Percentiles rank a stretch among this genome's conserved stretches.
Evolutionary conservation across 2,888 invertebrate species (phyloP).

Genomic region (Agrotis ipsilon): DNA sequence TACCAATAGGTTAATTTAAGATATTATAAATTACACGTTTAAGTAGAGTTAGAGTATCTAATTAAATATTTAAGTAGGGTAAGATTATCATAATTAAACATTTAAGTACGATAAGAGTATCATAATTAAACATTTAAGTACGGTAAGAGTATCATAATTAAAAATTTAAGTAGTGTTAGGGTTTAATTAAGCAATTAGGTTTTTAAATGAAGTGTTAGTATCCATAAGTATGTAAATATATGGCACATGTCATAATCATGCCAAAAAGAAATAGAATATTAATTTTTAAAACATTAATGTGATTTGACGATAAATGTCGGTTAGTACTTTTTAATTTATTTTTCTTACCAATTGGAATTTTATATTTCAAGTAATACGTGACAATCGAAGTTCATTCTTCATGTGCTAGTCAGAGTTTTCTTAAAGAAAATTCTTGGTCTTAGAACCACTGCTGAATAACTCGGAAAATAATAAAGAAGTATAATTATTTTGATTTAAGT

Average conservation of each 20-base stretch:
- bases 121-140: not conserved
- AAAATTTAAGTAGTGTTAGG: not conserved
- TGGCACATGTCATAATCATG: not conserved
- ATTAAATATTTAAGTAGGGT: not conserved
- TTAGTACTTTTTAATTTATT: not conserved
- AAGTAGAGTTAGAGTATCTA: not conserved
- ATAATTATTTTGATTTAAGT: not conserved
- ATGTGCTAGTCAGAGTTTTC: not conserved
- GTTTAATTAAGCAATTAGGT: not conserved
- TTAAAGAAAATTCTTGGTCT: not conserved
- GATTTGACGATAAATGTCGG: no score
- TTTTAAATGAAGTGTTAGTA: not conserved
- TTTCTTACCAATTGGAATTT: no score
- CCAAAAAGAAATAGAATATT: not conserved
- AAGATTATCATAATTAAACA: conserved; percentile 1
- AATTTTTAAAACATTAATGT: no score
- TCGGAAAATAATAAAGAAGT: not conserved
- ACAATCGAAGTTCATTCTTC: not conserved
- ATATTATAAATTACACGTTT: not conserved
- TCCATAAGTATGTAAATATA: not conserved
- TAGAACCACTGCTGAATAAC: not conserved
- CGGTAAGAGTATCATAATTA: not conserved
- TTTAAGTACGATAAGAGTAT: not conserved
- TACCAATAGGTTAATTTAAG: not conserved
- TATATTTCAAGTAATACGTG: not conserved